Evolutionary conservation across 1,140 invertebrate species (phyloP), one percentile per base, ranked within the genome.

Genomic region (Araneus ventricosus): DNA sequence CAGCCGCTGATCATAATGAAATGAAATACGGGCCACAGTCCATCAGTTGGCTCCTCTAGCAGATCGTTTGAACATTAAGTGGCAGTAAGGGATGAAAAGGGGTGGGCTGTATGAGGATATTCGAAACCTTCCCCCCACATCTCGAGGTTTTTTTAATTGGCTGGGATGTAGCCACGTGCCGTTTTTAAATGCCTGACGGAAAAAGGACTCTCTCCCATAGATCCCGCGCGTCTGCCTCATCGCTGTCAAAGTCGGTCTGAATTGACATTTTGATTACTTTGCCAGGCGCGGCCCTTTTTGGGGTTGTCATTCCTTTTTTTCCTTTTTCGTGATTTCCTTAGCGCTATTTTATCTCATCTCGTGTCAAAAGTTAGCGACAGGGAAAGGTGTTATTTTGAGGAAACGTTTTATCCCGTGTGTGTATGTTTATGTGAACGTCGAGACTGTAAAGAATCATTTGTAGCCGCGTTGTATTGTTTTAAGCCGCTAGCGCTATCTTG

Each of bases 191-290:
- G 67, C 41, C 63, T 45, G 70, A 37, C 41, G 88, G 88, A 79
- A 90, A 75, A 8, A 57, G 10, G 30, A 30, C 22, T 79, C 67
- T 10, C 27, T 70, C 4, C 27, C 4, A 34, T 34, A 4, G 67
- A 70, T 70, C 52, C 27, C 27, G 14, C 45, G 45, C 17, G n/a
- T 59, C 22, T n/a, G 24, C 17, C 79, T 30, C 89, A 45, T 84
- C 14, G 39, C 59, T 91, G 57, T 30, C 67, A 41, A n/a, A 37
- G 89, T 34, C 90, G 75, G 90, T 63, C 37, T 86, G 82, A 84
- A 52, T 67, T 92, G 90, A 92, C 90, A 75, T 86, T 92, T 92
- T 92, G 80, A 92, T 92, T 86, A 86, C 57, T 85, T 85, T 70
- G 45, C 52, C 4, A 3, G 39, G 39, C 52, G 8, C n/a, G 7